Percentiles rank a stretch among this genome's conserved stretches.
Conservation (phyloP, 2,888 invertebrate genomes). For the Lasioglossum oenotherae region DNA sequence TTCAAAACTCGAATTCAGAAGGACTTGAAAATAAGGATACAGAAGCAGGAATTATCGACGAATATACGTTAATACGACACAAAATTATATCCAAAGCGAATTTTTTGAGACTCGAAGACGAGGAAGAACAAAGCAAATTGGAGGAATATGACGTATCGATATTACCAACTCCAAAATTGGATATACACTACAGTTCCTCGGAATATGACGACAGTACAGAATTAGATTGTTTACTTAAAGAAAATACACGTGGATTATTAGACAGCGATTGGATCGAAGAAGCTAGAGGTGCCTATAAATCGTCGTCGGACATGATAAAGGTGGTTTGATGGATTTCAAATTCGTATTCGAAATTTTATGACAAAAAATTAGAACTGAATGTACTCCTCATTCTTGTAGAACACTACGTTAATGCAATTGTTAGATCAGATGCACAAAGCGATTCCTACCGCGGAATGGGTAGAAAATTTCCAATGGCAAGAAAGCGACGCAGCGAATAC, state of each 20-base stretch:
- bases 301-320: constrained; percentile 73
- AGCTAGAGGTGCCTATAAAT: constrained; percentile 76
- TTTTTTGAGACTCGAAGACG: constrained; percentile 70
- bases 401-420: constrained; percentile 74
- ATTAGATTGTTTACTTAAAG: constrained; percentile 72
- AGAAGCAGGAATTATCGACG: constrained; percentile 73
- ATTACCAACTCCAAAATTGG: constrained; percentile 71
- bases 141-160: constrained; percentile 74
- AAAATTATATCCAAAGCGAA: constrained; percentile 77
- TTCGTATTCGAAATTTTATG: background rate
- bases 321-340: constrained; percentile 59
- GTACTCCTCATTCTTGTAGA: constrained; percentile 69
- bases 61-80: constrained; percentile 76
- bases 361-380: background rate
- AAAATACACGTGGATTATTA: constrained; percentile 76
- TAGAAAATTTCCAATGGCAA: constrained; percentile 78
- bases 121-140: constrained; percentile 57
- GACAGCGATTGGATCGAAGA: constrained; percentile 80
- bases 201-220: constrained; percentile 68
- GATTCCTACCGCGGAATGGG: constrained; percentile 80
- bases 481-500: constrained; percentile 64
- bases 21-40: constrained; percentile 62
- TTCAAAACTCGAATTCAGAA: constrained; percentile 71
- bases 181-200: constrained; percentile 12
- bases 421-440: constrained; percentile 81